These are phyloP conservation scores for Melanotus villosus DNA, from an alignment of 2,888 invertebrate species.

Conservation along the genomic window DNA sequence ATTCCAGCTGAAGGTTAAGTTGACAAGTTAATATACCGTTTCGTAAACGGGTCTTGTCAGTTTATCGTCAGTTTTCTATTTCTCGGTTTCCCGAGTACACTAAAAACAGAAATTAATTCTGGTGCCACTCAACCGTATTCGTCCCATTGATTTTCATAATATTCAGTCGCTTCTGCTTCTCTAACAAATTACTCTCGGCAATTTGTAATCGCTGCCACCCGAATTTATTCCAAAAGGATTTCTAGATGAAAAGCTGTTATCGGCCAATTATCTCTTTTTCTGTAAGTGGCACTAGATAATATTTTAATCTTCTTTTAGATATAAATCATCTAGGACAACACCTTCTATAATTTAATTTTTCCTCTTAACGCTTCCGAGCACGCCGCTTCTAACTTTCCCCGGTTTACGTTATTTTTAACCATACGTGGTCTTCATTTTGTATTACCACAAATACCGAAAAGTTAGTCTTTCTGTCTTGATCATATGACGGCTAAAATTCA, in stretches of 20 bases:
- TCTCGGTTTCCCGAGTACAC: not conserved
- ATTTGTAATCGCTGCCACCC: constrained; percentile 18
- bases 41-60: not conserved
- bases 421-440: no score
- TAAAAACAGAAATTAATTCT: constrained; percentile 26
- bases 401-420: no score
- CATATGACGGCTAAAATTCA: no score
- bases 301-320: constrained; percentile 5
- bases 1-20: constrained; percentile 16
- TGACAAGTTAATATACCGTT: constrained; percentile 33
- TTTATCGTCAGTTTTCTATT: constrained; percentile 22
- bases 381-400: no score
- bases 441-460: no score
- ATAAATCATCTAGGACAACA: constrained; percentile 18
- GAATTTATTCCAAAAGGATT: constrained; percentile 22
- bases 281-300: constrained; percentile 2
- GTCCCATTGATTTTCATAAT: constrained; percentile 18
- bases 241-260: constrained; percentile 13
- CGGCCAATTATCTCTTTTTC: constrained; percentile 13
- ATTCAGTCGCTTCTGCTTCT: not conserved
- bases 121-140: constrained; percentile 10
- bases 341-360: constrained; percentile 20
- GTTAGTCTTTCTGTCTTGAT: no score
- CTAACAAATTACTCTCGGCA: constrained; percentile 13
- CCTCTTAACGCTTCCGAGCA: no score